A percentile compares a stretch with the other conserved stretches of the same genome.
phyloP scores from a whole-genome alignment of 1,140 invertebrate species.

The Thaumetopoea pityocampa region DNA sequence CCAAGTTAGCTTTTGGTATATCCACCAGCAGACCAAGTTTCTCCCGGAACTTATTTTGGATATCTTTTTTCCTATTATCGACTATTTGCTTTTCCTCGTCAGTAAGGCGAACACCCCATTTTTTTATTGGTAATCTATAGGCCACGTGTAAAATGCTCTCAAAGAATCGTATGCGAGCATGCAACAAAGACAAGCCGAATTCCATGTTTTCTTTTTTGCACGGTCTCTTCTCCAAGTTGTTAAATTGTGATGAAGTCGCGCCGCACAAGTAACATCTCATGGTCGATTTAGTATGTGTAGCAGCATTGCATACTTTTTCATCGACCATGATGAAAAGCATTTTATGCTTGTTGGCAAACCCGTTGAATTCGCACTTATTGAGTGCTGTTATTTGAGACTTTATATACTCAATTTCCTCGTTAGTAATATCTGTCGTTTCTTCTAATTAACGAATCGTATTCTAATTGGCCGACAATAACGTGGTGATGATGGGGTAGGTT shows the following conservation, averaged over 20 bases:
- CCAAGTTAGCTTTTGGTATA: conserved; percentile 41
- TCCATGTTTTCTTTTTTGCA: conserved; percentile 17
- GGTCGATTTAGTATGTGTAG: conserved; percentile 43
- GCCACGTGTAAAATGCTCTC: too few relatives aligned
- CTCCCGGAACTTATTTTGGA: conserved; percentile 35
- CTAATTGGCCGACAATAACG: conserved; percentile 40
- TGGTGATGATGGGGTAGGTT: conserved; percentile 35
- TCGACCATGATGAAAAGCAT: conserved; percentile 54
- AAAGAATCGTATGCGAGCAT: too few relatives aligned
- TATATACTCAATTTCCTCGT: conserved; percentile 31
- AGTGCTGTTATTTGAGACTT: conserved; percentile 16
- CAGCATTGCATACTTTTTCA: conserved; percentile 55
- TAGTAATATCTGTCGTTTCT: conserved; percentile 31
- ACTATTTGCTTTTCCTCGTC: conserved; percentile 30
- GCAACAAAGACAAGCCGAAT: too few relatives aligned
- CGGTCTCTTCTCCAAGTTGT: conserved; percentile 22
- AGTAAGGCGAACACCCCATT: conserved; percentile 21
- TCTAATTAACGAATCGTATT: conserved; percentile 37
- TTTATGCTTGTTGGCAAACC: conserved; percentile 23
- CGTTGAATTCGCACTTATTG: conserved; percentile 10
- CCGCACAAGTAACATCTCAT: conserved; percentile 53
- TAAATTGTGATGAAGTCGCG: conserved; percentile 41
- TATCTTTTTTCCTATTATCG: conserved; percentile 33
- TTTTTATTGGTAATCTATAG: too few relatives aligned
- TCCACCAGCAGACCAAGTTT: conserved; percentile 39